These are phyloP conservation scores for Xiphophorus birchmanni DNA, from an alignment of 2,797 vertebrate species.

Conservation along the genomic window DNA sequence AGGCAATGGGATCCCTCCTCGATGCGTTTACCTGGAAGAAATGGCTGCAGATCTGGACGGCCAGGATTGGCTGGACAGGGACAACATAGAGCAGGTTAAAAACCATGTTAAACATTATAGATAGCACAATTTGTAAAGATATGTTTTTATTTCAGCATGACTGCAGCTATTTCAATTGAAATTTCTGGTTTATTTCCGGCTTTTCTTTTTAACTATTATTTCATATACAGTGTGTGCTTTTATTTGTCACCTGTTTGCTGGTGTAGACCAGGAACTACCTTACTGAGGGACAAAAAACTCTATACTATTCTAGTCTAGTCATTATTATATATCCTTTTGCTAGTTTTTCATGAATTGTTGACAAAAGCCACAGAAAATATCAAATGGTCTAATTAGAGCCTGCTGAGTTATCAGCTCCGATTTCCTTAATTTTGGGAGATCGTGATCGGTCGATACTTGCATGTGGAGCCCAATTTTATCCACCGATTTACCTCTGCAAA, in stretches of 20 bases:
- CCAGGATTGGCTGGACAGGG: conserved; percentile 99
- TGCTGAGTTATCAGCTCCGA: no score
- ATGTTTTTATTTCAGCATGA: background rate
- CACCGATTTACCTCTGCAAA: no score
- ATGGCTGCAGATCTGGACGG: conserved; percentile 94
- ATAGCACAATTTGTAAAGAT: background rate
- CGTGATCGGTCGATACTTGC: no score
- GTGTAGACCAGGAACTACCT: background rate
- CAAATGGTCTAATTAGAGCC: background rate
- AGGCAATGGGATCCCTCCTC: conserved; percentile 93
- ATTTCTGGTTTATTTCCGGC: background rate
- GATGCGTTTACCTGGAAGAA: conserved; percentile 95
- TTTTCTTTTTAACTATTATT: background rate
- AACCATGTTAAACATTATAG: background rate
- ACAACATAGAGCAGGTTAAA: conserved; percentile 93
- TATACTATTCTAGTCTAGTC: background rate
- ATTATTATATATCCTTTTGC: background rate
- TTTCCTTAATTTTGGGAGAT: no score
- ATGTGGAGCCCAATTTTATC: no score
- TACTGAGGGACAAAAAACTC: background rate
- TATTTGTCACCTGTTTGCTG: background rate
- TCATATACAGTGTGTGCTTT: background rate
- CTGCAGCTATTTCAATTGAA: background rate
- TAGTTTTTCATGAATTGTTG: background rate
- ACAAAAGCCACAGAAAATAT: background rate